Evolutionary conservation across 2,797 vertebrate genomes (phyloP).

Genomic region (Sitta carolinensis): DNA sequence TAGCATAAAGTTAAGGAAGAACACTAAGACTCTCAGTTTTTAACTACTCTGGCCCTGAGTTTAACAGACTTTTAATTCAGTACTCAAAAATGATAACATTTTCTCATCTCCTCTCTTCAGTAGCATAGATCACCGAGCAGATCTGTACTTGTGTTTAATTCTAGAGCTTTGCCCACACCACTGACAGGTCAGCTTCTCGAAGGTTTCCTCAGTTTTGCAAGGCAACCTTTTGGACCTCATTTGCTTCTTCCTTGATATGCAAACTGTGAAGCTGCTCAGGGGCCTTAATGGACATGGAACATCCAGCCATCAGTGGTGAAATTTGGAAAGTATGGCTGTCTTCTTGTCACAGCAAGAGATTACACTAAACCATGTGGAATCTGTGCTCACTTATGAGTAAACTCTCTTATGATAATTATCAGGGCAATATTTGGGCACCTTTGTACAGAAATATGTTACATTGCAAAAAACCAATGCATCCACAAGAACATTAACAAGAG

Average conservation of each 20-base stretch:
- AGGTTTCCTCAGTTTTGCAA: neutral
- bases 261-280: neutral
- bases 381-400: neutral
- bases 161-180: neutral
- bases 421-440: neutral
- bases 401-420: neutral
- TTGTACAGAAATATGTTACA: neutral
- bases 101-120: neutral
- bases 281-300: neutral
- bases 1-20: neutral
- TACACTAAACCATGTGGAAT: neutral
- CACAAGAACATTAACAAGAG: neutral
- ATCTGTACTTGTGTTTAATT: neutral
- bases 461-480: neutral
- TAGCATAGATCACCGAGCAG: neutral
- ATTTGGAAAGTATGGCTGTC: neutral
- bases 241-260: neutral
- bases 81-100: neutral
- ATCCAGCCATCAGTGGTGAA: neutral
- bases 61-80: neutral
- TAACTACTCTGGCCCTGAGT: neutral
- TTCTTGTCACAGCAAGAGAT: neutral
- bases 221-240: neutral
- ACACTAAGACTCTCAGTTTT: neutral
- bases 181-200: neutral